These are phyloP conservation scores for Stomorhina lunata DNA, from an alignment of 2,888 invertebrate species.

Conservation along the genomic window DNA sequence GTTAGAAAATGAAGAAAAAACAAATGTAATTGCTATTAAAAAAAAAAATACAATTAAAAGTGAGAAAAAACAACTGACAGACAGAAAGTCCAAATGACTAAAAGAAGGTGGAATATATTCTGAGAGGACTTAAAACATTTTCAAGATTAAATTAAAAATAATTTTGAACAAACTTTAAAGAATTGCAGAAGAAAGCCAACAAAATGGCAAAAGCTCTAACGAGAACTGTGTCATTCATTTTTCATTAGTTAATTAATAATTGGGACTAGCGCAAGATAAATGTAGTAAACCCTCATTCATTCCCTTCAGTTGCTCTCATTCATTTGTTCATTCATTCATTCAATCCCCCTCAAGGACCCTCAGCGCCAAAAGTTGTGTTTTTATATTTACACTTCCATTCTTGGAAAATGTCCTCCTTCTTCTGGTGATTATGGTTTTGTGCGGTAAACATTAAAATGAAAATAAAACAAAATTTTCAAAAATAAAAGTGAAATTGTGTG, in stretches of 20 bases:
- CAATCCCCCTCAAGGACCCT: neutral
- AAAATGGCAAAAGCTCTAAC: neutral
- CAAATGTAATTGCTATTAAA: conserved; percentile 33
- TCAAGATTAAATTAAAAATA: conserved; percentile 8
- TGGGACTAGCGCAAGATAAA: conserved; percentile 45
- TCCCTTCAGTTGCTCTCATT: no score
- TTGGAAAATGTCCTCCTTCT: conserved; percentile 13
- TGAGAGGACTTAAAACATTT: neutral
- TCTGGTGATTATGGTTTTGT: conserved; percentile 12
- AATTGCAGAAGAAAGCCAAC: neutral
- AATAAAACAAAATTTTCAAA: conserved; percentile 1
- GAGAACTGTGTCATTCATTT: neutral
- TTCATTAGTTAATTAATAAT: conserved; percentile 50
- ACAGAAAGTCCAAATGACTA: neutral
- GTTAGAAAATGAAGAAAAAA: neutral
- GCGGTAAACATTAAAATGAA: neutral
- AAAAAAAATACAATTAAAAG: conserved; percentile 56
- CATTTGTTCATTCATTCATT: conserved; percentile 14
- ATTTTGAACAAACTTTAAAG: conserved; percentile 2
- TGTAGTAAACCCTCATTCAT: conserved; percentile 22
- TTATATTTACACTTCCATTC: neutral
- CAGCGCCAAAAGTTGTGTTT: neutral
- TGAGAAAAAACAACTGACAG: conserved; percentile 10
- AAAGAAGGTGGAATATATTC: neutral
- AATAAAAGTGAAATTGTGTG: conserved; percentile 63